Percentiles rank a stretch among this genome's conserved stretches.
Conservation (phyloP, 2,797 vertebrate genomes). For the Xyrichtys novacula region DNA sequence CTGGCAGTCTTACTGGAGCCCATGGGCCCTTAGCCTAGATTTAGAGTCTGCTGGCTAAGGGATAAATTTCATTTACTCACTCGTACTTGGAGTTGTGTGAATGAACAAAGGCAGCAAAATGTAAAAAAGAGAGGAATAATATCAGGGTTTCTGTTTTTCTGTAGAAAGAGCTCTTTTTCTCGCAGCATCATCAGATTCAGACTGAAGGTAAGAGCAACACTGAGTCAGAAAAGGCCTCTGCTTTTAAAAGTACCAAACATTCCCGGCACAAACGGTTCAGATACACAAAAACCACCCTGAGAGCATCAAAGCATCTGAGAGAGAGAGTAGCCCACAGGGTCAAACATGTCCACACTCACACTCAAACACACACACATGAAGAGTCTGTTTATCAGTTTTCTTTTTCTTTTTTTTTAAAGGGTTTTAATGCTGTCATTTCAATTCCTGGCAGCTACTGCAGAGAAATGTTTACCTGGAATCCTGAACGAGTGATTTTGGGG, state of each 20-base stretch:
- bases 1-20: too few relatives aligned
- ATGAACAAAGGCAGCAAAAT: background rate
- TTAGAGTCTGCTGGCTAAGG: too few relatives aligned
- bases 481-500: background rate
- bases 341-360: conserved; percentile 25
- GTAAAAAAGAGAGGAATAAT: conserved; percentile 23
- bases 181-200: conserved; percentile 22
- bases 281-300: background rate
- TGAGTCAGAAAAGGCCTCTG: conserved; percentile 42
- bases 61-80: too few relatives aligned
- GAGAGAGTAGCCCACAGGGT: conserved; percentile 6
- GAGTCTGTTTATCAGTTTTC: conserved; percentile 5
- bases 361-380: conserved; percentile 1
- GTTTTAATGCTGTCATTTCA: background rate
- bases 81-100: background rate
- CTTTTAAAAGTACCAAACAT: conserved; percentile 33
- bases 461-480: conserved; percentile 4
- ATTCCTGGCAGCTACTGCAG: background rate
- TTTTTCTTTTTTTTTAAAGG: too few relatives aligned
- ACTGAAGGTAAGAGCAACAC: conserved; percentile 44
- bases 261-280: conserved; percentile 2
- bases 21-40: too few relatives aligned
- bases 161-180: conserved; percentile 12
- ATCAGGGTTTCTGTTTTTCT: conserved; percentile 32
- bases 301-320: conserved; percentile 16